A percentile compares a stretch with the other conserved stretches of the same genome.
These are phyloP conservation scores for Junonia oenone DNA, from an alignment of 2,888 invertebrate species.

Conservation along the genomic window DNA sequence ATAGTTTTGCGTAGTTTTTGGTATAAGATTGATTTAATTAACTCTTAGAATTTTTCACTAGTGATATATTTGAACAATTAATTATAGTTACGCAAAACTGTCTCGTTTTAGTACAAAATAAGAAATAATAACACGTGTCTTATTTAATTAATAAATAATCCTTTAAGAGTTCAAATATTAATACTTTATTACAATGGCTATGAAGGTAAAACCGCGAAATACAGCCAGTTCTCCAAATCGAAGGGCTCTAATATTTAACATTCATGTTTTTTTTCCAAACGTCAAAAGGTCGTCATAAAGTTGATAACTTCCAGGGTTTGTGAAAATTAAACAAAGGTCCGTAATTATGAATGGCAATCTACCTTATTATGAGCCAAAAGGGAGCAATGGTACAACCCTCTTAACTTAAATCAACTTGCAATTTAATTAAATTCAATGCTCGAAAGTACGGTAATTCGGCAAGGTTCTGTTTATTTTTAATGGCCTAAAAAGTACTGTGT, in stretches of 20 bases:
- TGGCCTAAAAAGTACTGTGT: not conserved
- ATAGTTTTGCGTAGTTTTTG: no score
- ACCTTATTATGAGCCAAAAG: constrained; percentile 30
- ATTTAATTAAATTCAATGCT: constrained; percentile 25
- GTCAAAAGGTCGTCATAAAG: constrained; percentile 22
- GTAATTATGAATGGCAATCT: constrained; percentile 32
- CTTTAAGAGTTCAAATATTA: no score
- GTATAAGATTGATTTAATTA: no score
- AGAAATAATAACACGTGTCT: no score
- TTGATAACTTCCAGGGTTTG: constrained; percentile 26
- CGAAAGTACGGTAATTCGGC: constrained; percentile 12
- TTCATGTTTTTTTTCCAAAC: constrained; percentile 13
- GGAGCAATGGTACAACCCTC: constrained; percentile 22
- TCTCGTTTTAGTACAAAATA: no score
- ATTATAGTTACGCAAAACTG: no score
- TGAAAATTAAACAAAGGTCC: constrained; percentile 29
- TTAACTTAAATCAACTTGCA: constrained; percentile 25
- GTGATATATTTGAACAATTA: no score
- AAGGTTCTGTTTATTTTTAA: constrained; percentile 2
- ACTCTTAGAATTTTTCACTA: no score
- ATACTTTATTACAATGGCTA: no score
- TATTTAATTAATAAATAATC: no score
- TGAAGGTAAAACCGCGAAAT: not conserved
- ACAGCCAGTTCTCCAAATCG: not conserved
- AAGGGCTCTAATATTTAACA: not conserved